A percentile compares a stretch with the other conserved stretches of the same genome.
phyloP scores from a whole-genome alignment of 2,888 invertebrate genomes.

The Electrophaes corylata region DNA sequence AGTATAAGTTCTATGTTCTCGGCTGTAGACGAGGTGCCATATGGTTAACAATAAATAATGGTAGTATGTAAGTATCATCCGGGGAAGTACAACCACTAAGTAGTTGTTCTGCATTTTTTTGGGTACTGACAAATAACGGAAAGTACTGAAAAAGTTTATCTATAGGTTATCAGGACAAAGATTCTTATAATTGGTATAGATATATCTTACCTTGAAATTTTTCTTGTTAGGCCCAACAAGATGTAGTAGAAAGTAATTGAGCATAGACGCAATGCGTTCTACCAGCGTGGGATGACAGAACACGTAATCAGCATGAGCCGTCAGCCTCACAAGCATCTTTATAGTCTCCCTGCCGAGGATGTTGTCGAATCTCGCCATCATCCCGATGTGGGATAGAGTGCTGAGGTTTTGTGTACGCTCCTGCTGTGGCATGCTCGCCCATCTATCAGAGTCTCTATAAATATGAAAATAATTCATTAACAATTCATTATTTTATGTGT shows the following conservation, averaged over 20 bases:
- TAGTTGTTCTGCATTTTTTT: too few species aligned
- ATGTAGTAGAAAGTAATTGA: slow-evolving; percentile 96
- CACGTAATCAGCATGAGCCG: slow-evolving; percentile 89
- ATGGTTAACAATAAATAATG: too few species aligned
- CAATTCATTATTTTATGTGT: too few species aligned
- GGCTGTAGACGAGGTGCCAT: too few species aligned
- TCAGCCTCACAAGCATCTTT: slow-evolving; percentile 90
- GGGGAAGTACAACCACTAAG: too few species aligned
- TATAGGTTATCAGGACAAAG: not conserved
- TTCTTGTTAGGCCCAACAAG: slow-evolving; percentile 96
- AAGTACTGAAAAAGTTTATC: too few species aligned
- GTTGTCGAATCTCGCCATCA: slow-evolving; percentile 95
- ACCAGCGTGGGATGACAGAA: slow-evolving; percentile 97
- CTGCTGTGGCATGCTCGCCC: slow-evolving; percentile 87
- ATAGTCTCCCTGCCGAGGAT: slow-evolving; percentile 96
- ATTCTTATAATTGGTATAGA: not conserved
- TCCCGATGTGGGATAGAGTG: slow-evolving; percentile 90
- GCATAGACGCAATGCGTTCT: slow-evolving; percentile 96
- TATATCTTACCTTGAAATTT: slow-evolving; percentile 88
- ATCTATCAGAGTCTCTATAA: slow-evolving; percentile 88
- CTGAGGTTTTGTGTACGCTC: slow-evolving; percentile 91
- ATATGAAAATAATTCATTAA: not conserved
- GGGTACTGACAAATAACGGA: too few species aligned
- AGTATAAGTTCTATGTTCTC: not conserved
- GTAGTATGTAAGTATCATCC: too few species aligned